Evolutionary conservation across 1,140 invertebrate species (phyloP).

Genomic region (Drosophila nigrodunni): DNA sequence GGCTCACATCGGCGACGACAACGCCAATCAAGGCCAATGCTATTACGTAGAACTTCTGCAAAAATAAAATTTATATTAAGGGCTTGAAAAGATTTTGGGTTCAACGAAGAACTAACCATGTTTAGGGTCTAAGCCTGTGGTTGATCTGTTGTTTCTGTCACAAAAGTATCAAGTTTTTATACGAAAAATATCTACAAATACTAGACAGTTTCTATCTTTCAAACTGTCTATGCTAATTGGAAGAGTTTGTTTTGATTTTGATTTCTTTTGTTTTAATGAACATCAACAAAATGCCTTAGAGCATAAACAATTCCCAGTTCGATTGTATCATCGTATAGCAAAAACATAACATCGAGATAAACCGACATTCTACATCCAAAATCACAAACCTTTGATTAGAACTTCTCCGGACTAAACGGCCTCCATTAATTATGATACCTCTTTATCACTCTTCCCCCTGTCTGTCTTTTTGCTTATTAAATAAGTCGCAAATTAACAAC

Average conservation of each 20-base stretch:
- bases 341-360: not conserved
- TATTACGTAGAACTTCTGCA: constrained; percentile 63
- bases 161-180: constrained; percentile 70
- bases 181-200: constrained; percentile 50
- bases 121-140: constrained; percentile 47
- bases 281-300: constrained; percentile 11
- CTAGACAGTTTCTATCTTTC: constrained; percentile 2
- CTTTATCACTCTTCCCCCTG: not conserved
- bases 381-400: constrained; percentile 35
- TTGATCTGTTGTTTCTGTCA: constrained; percentile 60
- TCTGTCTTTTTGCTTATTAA: constrained; percentile 1
- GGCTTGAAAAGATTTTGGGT: not conserved
- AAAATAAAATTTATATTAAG: not conserved
- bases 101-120: constrained; percentile 66
- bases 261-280: constrained; percentile 30
- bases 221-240: constrained; percentile 72
- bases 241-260: constrained; percentile 54
- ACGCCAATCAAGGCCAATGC: constrained; percentile 56
- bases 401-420: constrained; percentile 30
- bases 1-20: constrained; percentile 71
- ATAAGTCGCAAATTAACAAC: constrained; percentile 33
- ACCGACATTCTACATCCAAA: not conserved
- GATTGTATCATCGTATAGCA: constrained; percentile 18
- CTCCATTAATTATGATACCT: constrained; percentile 37
- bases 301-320: constrained; percentile 18